Evolutionary conservation across 2,797 vertebrate genomes (phyloP).

Genomic region (Huso huso): DNA sequence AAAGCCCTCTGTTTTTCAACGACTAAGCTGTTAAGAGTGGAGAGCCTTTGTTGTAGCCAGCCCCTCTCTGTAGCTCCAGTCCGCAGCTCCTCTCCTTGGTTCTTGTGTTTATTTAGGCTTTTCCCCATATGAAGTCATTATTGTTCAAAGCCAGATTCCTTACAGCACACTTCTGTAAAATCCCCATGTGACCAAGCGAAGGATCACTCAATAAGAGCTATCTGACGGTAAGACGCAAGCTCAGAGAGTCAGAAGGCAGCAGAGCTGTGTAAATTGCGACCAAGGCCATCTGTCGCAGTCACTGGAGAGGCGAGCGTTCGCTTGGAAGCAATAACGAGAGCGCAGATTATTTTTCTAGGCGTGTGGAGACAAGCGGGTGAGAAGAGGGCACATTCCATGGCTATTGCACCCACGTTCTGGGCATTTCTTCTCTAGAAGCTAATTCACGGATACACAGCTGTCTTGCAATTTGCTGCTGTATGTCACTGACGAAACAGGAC

Average conservation of each 20-base stretch:
- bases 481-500: conserved; percentile 59
- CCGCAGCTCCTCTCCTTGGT: too few relatives aligned
- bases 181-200: too few relatives aligned
- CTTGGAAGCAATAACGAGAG: conserved; percentile 27
- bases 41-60: too few relatives aligned
- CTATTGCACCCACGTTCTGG: conserved; percentile 37
- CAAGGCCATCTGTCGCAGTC: conserved; percentile 45
- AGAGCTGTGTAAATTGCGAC: conserved; percentile 3
- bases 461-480: conserved; percentile 82
- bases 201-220: too few relatives aligned
- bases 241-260: conserved; percentile 16
- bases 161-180: too few relatives aligned
- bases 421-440: conserved; percentile 46
- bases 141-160: too few relatives aligned
- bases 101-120: too few relatives aligned
- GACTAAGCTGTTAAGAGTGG: too few relatives aligned
- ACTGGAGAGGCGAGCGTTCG: conserved; percentile 38
- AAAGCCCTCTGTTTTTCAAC: too few relatives aligned
- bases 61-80: too few relatives aligned
- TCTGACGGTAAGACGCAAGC: conserved; percentile 5
- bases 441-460: conserved; percentile 65
- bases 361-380: conserved; percentile 27
- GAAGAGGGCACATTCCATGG: conserved; percentile 31
- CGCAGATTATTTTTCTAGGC: conserved; percentile 32
- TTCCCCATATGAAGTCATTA: too few relatives aligned